Evolutionary conservation across 2,113 vertebrate species (phyloP).

Genomic region (Ophthalmolycus amberensis): DNA sequence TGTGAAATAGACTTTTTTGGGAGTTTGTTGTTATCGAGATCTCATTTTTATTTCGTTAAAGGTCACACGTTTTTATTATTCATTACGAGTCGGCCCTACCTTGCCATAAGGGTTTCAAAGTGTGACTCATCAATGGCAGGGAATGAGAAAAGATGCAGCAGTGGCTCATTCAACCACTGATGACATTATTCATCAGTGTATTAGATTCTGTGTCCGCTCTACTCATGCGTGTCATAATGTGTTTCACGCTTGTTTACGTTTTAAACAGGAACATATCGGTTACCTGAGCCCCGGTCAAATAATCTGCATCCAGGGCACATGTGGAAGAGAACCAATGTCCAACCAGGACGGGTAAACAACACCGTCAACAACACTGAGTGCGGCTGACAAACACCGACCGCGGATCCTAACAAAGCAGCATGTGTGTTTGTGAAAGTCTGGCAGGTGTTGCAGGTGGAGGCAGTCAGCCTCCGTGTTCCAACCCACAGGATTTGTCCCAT

Average conservation of each 20-base stretch:
- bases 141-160: constrained; percentile 24
- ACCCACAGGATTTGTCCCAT: constrained; percentile 27
- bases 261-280: constrained; percentile 77
- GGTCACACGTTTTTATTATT: constrained; percentile 32
- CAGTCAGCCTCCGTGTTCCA: constrained; percentile 21
- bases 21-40: constrained; percentile 13
- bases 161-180: constrained; percentile 47
- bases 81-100: constrained; percentile 4
- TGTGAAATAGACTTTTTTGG: not conserved
- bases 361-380: constrained; percentile 69
- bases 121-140: constrained; percentile 52
- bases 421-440: constrained; percentile 57
- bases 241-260: constrained; percentile 80
- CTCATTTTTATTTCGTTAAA: constrained; percentile 11
- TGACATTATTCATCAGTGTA: constrained; percentile 79
- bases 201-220: constrained; percentile 66
- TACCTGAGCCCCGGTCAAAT: constrained; percentile 79
- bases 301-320: constrained; percentile 73
- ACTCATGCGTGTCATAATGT: constrained; percentile 61
- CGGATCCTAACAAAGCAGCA: constrained; percentile 54
- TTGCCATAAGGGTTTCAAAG: constrained; percentile 48
- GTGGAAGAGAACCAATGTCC: constrained; percentile 63
- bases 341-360: constrained; percentile 81
- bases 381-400: constrained; percentile 57
- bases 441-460: constrained; percentile 42